Evolutionary conservation across 1,140 invertebrate genomes (phyloP).

Genomic region (Ips typographus): DNA sequence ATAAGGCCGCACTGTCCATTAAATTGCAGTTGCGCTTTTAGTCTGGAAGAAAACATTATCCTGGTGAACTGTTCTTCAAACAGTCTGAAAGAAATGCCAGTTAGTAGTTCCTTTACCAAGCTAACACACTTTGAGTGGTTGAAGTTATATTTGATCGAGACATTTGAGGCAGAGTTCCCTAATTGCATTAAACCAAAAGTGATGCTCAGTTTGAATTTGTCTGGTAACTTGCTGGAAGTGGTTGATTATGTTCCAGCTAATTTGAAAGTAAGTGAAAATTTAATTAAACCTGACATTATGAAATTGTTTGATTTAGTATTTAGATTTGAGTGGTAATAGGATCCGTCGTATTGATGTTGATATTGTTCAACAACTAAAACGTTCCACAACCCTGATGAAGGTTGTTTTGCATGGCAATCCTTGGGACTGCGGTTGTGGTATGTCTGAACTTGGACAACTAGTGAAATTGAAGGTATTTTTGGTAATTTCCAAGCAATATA

Average conservation of each 20-base stretch:
- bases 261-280: not conserved
- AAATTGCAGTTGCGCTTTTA: not conserved
- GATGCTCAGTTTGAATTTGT: not conserved
- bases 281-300: too few relatives aligned
- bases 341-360: too few relatives aligned
- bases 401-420: conserved; percentile 41
- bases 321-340: too few relatives aligned
- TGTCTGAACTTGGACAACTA: conserved; percentile 30
- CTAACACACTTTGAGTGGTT: not conserved
- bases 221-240: not conserved
- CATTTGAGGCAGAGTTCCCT: not conserved
- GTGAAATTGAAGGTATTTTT: too few relatives aligned
- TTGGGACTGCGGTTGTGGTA: conserved; percentile 41
- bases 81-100: not conserved
- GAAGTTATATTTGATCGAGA: not conserved
- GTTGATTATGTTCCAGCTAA: not conserved
- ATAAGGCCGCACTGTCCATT: not conserved
- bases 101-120: not conserved
- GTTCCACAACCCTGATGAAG: not conserved
- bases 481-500: not conserved
- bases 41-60: not conserved
- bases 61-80: not conserved
- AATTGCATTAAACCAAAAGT: not conserved
- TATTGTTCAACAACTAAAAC: not conserved
- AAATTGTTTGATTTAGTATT: too few relatives aligned